Evolutionary conservation across 2,888 invertebrate species (phyloP), one percentile per base, ranked within the genome.

Genomic region (Colletes collaris): DNA sequence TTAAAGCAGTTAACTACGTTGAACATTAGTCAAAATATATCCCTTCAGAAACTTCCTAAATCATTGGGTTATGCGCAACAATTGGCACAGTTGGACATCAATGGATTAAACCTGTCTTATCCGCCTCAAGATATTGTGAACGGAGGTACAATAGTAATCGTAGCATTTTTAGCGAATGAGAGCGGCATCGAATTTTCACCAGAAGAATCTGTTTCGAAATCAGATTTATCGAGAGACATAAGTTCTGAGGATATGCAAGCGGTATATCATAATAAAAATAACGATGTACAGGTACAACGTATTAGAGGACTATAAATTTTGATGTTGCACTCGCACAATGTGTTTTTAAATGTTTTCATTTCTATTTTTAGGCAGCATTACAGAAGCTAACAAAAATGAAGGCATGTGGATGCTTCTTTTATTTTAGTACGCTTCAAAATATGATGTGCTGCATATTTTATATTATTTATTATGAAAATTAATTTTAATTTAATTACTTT

Each of bases 21-120:
- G 53, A 95, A 95, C 89, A 90, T 97, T 63, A 94, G 94, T 86
- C 93, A 94, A 60, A 96, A 97, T 93, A 93, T 92, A 83, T 91
- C 94, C 65, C 93, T 97, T 79, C 94, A 93, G 85, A 93, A 93
- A 88, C 93, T 97, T 70, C 96, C 96, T 81, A 94, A 94, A 84
- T 95, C 95, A 83, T 89, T 97, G 82, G 95, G 96, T 88, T 94
- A 95, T 84, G 95, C 95, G 84, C 94, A 94, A 87, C 95, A 94
- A 89, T 93, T 97, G 82, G 93, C 93, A 79, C 93, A 94, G 63
- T 93, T 97, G 85, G 94, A 95, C 82, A 89, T 97, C 75, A 96
- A 97, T 93, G 92, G 93, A 80, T 94, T 95, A 68, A 93, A 94
- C 59, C 95, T 97, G 91, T 91, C 92, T 66, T 96, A 95, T 93